Evolutionary conservation across 2,113 vertebrate genomes (phyloP).

Genomic region (human): DNA sequence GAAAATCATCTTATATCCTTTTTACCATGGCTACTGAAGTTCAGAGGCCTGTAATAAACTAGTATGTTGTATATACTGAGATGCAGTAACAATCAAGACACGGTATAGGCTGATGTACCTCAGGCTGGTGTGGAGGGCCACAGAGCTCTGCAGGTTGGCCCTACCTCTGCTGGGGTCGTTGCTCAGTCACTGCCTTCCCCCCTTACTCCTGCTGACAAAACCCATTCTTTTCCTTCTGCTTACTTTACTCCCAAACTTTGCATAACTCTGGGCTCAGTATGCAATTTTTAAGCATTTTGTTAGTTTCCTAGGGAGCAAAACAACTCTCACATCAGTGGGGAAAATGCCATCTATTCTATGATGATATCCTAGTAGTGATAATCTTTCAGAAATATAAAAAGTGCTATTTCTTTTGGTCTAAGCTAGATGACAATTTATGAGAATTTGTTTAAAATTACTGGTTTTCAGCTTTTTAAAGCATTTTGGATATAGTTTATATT

Average conservation of each 20-base stretch:
- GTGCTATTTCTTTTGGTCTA: neutral
- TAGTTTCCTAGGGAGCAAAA: neutral
- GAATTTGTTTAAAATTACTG: neutral
- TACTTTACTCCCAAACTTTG: neutral
- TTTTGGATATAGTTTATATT: neutral
- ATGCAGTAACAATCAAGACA: neutral
- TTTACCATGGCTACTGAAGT: neutral
- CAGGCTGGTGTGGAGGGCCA: neutral
- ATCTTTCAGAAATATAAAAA: neutral
- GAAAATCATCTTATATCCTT: neutral
- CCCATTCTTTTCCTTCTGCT: neutral
- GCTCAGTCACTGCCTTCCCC: neutral
- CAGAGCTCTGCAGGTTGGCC: neutral
- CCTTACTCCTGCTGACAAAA: neutral
- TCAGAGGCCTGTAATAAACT: neutral
- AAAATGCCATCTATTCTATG: neutral
- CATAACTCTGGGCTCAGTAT: neutral
- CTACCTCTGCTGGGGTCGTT: rapidly evolving
- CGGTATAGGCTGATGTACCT: rapidly evolving
- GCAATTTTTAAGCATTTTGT: neutral
- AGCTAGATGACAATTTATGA: neutral
- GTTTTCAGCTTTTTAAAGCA: neutral
- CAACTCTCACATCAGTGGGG: neutral
- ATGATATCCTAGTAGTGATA: neutral
- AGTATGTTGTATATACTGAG: neutral